Evolutionary conservation across 2,888 invertebrate species (phyloP).

Genomic region (Philonicus albiceps): DNA sequence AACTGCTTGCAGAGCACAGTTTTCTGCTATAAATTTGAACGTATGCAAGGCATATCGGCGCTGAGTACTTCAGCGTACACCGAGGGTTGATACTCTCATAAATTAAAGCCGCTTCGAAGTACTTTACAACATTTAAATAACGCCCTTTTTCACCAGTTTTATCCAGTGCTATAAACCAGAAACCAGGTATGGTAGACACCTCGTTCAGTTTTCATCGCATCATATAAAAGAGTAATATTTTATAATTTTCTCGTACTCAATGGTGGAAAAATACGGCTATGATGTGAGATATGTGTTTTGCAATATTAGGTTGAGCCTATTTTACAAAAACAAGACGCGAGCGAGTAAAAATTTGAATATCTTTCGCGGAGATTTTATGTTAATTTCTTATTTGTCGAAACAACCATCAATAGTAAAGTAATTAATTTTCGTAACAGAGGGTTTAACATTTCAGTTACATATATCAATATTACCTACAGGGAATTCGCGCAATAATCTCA

Average conservation of each 20-base stretch:
- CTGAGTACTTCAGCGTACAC: neutral
- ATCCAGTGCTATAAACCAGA: neutral
- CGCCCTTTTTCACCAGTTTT: neutral
- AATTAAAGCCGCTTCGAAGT: neutral
- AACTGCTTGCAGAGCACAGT: neutral
- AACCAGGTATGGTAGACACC: neutral
- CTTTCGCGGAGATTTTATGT: neutral
- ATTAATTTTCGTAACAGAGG: neutral
- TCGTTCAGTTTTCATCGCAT: neutral
- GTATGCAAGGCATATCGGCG: neutral
- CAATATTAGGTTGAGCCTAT: neutral
- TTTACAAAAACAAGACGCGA: neutral
- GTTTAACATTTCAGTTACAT: neutral
- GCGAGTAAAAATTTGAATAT: neutral
- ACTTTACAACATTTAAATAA: neutral
- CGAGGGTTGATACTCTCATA: neutral
- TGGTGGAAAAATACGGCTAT: neutral
- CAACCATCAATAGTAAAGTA: neutral
- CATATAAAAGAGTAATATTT: neutral
- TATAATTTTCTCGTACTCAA: neutral
- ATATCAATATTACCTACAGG: neutral
- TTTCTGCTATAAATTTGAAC: neutral
- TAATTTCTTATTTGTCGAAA: neutral
- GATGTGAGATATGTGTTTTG: neutral
- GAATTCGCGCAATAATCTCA: neutral